These are phyloP conservation scores for Hormaphis cornu DNA, from an alignment of 1,140 invertebrate species.

Conservation along the genomic window DNA sequence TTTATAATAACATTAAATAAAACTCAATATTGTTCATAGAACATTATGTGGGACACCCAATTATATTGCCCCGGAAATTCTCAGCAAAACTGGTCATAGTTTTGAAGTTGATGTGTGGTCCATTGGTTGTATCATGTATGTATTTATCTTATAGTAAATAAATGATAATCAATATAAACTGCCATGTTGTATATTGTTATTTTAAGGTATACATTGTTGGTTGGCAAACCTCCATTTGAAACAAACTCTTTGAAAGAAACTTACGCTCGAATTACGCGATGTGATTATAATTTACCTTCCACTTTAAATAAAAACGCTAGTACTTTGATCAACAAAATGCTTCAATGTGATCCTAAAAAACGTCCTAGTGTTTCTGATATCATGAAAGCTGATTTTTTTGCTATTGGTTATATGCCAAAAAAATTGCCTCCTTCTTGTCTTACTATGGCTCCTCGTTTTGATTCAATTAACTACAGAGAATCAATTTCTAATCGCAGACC, in stretches of 20 bases:
- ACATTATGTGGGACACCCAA: conserved; percentile 97
- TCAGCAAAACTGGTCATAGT: conserved; percentile 87
- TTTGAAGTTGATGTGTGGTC: conserved; percentile 97
- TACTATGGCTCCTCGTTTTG: conserved; percentile 80
- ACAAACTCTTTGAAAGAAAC: conserved; percentile 80
- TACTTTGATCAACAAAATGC: conserved; percentile 70
- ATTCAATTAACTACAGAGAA: conserved; percentile 53
- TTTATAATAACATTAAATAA: neutral
- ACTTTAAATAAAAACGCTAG: conserved; percentile 60
- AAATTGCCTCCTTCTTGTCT: conserved; percentile 79
- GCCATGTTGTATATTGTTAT: conserved; percentile 14
- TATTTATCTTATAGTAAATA: conserved; percentile 28
- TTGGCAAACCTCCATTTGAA: conserved; percentile 94
- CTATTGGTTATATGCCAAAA: conserved; percentile 68
- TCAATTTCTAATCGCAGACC: conserved; percentile 51
- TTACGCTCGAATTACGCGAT: conserved; percentile 83
- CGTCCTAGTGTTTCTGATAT: conserved; percentile 70
- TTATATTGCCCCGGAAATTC: conserved; percentile 94
- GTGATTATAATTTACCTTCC: conserved; percentile 77
- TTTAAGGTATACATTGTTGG: conserved; percentile 72
- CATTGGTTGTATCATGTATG: conserved; percentile 81
- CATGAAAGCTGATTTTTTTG: conserved; percentile 64
- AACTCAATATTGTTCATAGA: conserved; percentile 43
- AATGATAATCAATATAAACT: too few species aligned
- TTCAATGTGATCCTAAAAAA: conserved; percentile 71